Percentiles rank a stretch among this genome's conserved stretches.
Conservation (phyloP, 2,888 invertebrate genomes). For the Lochmaea capreae region DNA sequence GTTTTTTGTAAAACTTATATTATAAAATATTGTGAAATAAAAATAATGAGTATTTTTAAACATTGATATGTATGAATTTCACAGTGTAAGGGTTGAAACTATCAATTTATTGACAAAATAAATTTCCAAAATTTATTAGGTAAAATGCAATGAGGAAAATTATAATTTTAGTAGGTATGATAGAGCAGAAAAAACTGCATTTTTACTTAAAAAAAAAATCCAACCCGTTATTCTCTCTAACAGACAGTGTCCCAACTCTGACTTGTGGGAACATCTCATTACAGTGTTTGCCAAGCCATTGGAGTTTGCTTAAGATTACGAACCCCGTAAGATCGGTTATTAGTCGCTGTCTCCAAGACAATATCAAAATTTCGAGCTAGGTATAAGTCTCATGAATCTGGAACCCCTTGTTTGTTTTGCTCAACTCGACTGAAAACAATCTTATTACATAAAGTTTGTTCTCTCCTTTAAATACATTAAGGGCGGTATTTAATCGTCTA, state of each 20-base stretch:
- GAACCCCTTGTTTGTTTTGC: constrained; percentile 59
- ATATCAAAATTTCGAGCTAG: constrained; percentile 53
- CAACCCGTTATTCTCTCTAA: neutral
- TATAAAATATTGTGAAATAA: no score
- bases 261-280: constrained; percentile 53
- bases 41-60: no score
- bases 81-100: no score
- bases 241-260: constrained; percentile 42
- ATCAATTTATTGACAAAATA: no score
- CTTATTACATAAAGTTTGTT: constrained; percentile 56
- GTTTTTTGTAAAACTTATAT: no score
- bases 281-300: constrained; percentile 57
- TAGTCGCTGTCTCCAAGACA: constrained; percentile 57
- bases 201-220: neutral
- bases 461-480: constrained; percentile 43
- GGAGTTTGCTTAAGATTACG: constrained; percentile 58
- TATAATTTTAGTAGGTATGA: no score
- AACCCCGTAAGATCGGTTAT: constrained; percentile 50
- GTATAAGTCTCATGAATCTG: constrained; percentile 55
- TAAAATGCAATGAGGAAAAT: no score
- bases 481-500: constrained; percentile 21
- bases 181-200: no score
- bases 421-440: constrained; percentile 59
- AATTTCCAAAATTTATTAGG: no score
- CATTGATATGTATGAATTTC: no score